These are phyloP conservation scores for Pheosia tremula DNA, from an alignment of 2,888 invertebrate genomes.

Conservation along the genomic window DNA sequence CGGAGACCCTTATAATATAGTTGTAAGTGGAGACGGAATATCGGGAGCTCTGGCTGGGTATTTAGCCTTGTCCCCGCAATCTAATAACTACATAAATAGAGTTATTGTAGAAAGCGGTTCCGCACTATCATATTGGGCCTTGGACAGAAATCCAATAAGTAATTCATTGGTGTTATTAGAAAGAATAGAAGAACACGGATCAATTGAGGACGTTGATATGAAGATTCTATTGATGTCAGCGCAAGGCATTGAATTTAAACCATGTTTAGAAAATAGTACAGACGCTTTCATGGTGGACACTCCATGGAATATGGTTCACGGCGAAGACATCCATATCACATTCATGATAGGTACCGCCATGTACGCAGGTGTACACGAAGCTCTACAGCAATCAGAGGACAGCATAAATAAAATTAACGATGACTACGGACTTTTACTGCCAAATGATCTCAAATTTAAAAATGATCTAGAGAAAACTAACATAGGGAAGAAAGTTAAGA, in stretches of 20 bases:
- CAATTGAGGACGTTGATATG: conserved; percentile 35
- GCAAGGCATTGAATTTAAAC: conserved; percentile 48
- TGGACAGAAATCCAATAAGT: conserved; percentile 58
- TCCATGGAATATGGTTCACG: conserved; percentile 56
- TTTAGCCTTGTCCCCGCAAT: conserved; percentile 56
- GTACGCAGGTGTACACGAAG: conserved; percentile 60
- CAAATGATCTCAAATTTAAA: conserved; percentile 59
- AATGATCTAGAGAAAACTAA: conserved; percentile 32
- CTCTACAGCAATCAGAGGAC: conserved; percentile 42
- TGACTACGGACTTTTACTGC: conserved; percentile 49
- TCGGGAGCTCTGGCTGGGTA: conserved; percentile 66
- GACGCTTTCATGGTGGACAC: conserved; percentile 53
- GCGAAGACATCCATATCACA: conserved; percentile 39
- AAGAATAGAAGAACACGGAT: conserved; percentile 47
- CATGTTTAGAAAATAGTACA: conserved; percentile 55
- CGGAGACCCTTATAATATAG: conserved; percentile 64
- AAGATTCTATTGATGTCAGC: conserved; percentile 43
- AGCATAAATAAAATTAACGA: conserved; percentile 50
- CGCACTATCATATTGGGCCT: conserved; percentile 62
- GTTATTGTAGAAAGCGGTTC: conserved; percentile 72
- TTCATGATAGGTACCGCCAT: conserved; percentile 66
- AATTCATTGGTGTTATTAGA: conserved; percentile 57
- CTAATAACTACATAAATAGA: conserved; percentile 56
- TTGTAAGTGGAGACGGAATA: conserved; percentile 65
- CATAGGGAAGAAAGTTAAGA: conserved; percentile 45